These are phyloP conservation scores for Drosophila navojoa DNA, from an alignment of 1,140 invertebrate species.

Conservation along the genomic window DNA sequence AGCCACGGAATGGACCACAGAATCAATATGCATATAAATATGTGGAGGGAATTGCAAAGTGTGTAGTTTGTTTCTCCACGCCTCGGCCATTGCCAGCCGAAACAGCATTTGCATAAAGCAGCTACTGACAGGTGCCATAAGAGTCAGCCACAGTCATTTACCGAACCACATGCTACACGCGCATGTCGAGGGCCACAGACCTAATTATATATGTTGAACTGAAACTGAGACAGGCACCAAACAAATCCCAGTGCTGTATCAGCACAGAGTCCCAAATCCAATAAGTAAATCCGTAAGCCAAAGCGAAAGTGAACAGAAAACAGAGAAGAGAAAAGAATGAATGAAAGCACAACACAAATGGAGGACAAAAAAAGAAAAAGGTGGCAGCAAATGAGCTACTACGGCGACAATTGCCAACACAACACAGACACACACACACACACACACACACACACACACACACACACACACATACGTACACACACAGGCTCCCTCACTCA, in stretches of 20 bases:
- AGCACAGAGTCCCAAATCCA: slow-evolving; percentile 77
- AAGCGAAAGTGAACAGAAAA: slow-evolving; percentile 23
- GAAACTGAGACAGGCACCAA: slow-evolving; percentile 34
- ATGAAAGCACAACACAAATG: neutral
- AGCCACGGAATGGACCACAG: slow-evolving; percentile 62
- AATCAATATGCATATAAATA: slow-evolving; percentile 81
- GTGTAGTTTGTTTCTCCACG: neutral
- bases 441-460: slow-evolving; percentile 6
- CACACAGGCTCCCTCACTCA: neutral
- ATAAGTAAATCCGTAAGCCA: slow-evolving; percentile 69
- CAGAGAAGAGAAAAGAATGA: neutral
- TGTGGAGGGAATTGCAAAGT: slow-evolving; percentile 22
- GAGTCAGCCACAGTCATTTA: slow-evolving; percentile 5
- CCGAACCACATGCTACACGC: neutral
- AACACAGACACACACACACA: too few relatives aligned
- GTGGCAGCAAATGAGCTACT: slow-evolving; percentile 33
- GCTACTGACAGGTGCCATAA: slow-evolving; percentile 6
- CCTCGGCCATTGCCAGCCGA: neutral
- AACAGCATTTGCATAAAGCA: slow-evolving; percentile 10
- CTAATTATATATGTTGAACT: slow-evolving; percentile 62
- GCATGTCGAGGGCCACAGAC: slow-evolving; percentile 58
- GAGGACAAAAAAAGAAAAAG: neutral
- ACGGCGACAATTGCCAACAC: slow-evolving; percentile 32
- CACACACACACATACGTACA: neutral
- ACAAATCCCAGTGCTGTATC: slow-evolving; percentile 68